Percentiles rank a stretch among this genome's conserved stretches.
These are phyloP conservation scores for Caenorhabditis zanzibari DNA, from an alignment of 2,888 invertebrate genomes.

Conservation along the genomic window DNA sequence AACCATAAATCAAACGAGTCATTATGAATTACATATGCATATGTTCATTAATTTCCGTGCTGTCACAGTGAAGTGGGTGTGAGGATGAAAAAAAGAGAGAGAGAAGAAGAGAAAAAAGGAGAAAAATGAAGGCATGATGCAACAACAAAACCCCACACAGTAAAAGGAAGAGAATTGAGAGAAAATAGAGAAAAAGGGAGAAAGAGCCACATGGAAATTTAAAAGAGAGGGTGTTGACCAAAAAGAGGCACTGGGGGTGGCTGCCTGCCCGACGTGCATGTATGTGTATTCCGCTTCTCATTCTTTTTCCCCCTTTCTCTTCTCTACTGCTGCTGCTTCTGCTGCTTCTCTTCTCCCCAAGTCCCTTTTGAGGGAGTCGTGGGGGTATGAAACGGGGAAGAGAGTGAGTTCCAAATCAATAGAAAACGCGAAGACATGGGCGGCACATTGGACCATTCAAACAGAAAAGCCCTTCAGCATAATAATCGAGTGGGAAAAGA, in stretches of 20 bases:
- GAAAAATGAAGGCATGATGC: neutral
- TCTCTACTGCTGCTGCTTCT: too few species aligned
- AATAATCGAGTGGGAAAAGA: constrained; percentile 14
- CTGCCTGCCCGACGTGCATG: neutral
- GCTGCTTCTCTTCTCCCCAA: constrained; percentile 7
- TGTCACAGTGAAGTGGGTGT: neutral
- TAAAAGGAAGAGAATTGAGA: constrained; percentile 1
- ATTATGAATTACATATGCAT: constrained; percentile 19
- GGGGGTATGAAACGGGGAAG: constrained; percentile 10
- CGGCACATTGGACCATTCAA: constrained; percentile 17
- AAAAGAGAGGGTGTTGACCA: constrained; percentile 32
- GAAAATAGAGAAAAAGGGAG: constrained; percentile 7
- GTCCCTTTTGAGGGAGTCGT: constrained; percentile 15
- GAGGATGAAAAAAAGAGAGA: constrained; percentile 2
- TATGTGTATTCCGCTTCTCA: constrained; percentile 25
- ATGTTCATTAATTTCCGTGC: constrained; percentile 7
- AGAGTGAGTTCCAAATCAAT: constrained; percentile 29
- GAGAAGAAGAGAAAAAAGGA: constrained; percentile 1
- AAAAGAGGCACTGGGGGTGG: constrained; percentile 39
- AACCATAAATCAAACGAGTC: constrained; percentile 9
- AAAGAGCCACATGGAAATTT: constrained; percentile 10
- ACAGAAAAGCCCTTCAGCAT: constrained; percentile 14
- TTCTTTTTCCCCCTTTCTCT: constrained; percentile 22
- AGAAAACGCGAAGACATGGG: constrained; percentile 1
- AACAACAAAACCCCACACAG: constrained; percentile 12